Base-by-base conservation (phyloP, 1,140 invertebrate species). In the Drosophila lacertosa region DNA sequence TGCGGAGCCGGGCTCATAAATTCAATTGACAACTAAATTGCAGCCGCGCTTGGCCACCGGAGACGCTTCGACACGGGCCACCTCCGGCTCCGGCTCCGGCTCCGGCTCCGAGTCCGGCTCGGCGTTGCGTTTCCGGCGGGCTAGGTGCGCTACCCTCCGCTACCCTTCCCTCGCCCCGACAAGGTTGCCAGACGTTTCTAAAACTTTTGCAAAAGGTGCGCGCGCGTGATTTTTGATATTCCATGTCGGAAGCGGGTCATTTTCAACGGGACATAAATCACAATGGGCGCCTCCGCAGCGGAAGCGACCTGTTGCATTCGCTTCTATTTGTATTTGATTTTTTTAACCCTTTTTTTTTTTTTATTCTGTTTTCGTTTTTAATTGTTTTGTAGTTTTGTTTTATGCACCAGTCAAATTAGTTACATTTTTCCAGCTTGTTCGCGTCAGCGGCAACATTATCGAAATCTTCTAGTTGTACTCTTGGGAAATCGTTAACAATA, bases 1-100 rank as follows among this genome's bases (percentile, higher is more conserved):
- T 75, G 84, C 57, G 47, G 45, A 42, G 57, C 24, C 18, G 35
- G 22, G 54, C 73, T 88, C 89, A 90, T 90, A 90, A 90, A 90
- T 90, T 84, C 80, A 83, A 90, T 90, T 90, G 89, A 90, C 89
- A 90, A 90, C 89, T 90, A 89, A 90, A 90, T 90, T 90, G 89
- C 89, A 74, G 70, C 76, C 72, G 68, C 47, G 68, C 47, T 80
- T 65, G 74, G 76, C 77, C 68, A 76, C 86, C 89, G 89, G 89
- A 90, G 89, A 90, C 89, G 89, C 78, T 90, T 90, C 89, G 89
- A 90, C 89, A 90, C 89, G 74, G 74, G 89, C 77, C 79, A 90
- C 89, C 89, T 90, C 89, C 89, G 89, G 89, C 89, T 90, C 82
- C 75, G 81, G 73, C 74, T 77, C 82, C 75, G 81, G 73, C 74